Percentiles rank a stretch among this genome's conserved stretches.
Evolutionary conservation across 2,113 vertebrate genomes (phyloP).

Genomic region (Caracal caracal): DNA sequence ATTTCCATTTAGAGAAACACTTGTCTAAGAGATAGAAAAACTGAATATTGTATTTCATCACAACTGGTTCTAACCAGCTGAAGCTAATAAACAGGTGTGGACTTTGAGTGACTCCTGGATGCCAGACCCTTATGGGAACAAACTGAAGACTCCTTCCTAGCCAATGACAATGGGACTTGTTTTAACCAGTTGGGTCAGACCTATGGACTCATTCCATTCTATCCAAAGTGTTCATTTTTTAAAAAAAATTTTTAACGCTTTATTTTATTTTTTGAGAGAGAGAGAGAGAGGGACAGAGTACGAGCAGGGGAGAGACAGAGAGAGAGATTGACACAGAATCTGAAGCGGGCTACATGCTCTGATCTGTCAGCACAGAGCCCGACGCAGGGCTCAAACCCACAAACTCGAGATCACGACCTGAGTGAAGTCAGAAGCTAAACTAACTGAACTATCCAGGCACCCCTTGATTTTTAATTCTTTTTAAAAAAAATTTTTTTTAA

Average conservation of each 20-base stretch:
- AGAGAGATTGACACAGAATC: too few relatives aligned
- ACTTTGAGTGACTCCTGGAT: not conserved
- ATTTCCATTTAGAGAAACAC: not conserved
- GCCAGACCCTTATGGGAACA: not conserved
- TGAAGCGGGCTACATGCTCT: too few relatives aligned
- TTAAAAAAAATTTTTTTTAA: too few relatives aligned
- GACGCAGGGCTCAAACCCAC: too few relatives aligned
- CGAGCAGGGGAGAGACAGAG: too few relatives aligned
- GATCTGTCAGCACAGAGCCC: too few relatives aligned
- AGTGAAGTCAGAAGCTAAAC: too few relatives aligned
- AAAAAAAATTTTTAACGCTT: too few relatives aligned
- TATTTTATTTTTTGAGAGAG: too few relatives aligned
- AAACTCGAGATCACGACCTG: too few relatives aligned
- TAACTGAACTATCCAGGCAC: too few relatives aligned
- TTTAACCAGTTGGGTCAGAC: not conserved
- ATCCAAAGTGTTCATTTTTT: not conserved
- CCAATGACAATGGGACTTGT: not conserved
- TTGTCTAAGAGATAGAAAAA: not conserved
- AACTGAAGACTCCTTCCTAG: not conserved
- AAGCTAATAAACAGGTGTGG: not conserved
- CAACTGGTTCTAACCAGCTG: not conserved
- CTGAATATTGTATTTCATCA: not conserved
- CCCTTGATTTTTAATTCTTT: not conserved
- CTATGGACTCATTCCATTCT: not conserved
- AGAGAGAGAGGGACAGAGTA: too few relatives aligned